Evolutionary conservation across 2,113 vertebrate species (phyloP), one percentile per base, ranked within the genome.

Genomic region (Arenaria interpres): DNA sequence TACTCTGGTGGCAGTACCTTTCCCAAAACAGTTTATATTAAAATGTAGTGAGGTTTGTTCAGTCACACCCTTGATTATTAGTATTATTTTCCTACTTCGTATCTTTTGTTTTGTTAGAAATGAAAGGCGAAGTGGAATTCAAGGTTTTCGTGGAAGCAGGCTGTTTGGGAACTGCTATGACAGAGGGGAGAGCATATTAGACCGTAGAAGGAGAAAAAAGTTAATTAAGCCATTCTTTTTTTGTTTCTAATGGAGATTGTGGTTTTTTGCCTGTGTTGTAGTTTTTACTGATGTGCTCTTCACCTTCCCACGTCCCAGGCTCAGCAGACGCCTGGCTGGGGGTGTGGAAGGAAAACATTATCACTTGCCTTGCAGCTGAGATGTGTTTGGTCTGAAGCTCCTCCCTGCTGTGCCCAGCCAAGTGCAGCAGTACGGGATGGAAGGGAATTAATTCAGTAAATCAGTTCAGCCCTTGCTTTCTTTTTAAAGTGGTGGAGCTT

Each of bases 231-330:
- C 12, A 3, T 53, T 66, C 50, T 1, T 17, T 41, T 41, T n/a
- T 22, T 43, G 6, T 8, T 60, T 69, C 17, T 33, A 37, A 20
- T 33, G 12, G 50, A 32, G 21, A 6, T 16, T 10, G 6, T 28
- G 12, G 12, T 48, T 21, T 12, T 75, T 21, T 13, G 14, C 32
- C 3, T 4, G 24, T 3, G 1, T 2, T n/a, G 4, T 7, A 39
- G 23, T 43, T 51, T 28, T 48, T 32, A 15, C 19, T 19, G 46
- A 7, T 19, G 21, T 30, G 32, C 56, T 50, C 10, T 33, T 43
- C 4, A 6, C 35, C 35, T 59, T 53, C 59, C 66, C 24, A 3
- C 33, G 2, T 33, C 77, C 77, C 41, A 3, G 67, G 74, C 32
- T 33, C 14, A 4, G 63, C 48, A 25, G 30, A 3, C 4, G 9